These are phyloP conservation scores for Hermaeophaga mercurialis DNA, from an alignment of 2,888 invertebrate species.

Conservation along the genomic window DNA sequence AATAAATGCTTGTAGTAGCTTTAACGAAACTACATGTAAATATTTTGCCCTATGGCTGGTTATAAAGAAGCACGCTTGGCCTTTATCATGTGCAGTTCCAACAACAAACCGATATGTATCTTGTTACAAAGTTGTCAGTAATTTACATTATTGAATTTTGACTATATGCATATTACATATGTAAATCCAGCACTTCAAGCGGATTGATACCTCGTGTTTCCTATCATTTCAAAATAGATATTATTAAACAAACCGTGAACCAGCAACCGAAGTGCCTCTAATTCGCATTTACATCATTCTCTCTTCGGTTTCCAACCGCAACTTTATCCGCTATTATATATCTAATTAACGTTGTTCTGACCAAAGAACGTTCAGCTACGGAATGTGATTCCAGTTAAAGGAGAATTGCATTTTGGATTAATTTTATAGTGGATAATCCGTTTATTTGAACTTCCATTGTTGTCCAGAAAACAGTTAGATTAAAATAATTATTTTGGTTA, in stretches of 20 bases:
- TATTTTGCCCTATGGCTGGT: too few relatives aligned
- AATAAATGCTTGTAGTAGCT: too few relatives aligned
- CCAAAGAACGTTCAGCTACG: neutral
- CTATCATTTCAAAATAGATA: constrained; percentile 47
- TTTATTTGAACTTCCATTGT: neutral
- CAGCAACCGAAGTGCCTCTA: constrained; percentile 37
- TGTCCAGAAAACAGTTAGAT: too few relatives aligned
- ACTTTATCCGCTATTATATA: constrained; percentile 24
- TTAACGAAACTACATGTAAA: too few relatives aligned
- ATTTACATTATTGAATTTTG: constrained; percentile 46
- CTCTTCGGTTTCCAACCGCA: constrained; percentile 27
- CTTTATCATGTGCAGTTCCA: neutral
- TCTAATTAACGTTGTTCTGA: constrained; percentile 17
- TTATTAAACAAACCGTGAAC: constrained; percentile 46
- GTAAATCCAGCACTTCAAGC: constrained; percentile 45
- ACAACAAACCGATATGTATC: constrained; percentile 12
- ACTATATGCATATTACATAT: constrained; percentile 37
- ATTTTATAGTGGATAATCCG: neutral
- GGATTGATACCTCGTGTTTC: constrained; percentile 46
- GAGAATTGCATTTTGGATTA: constrained; percentile 1
- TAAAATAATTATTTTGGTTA: too few relatives aligned
- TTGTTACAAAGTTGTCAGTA: constrained; percentile 41
- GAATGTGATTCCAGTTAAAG: neutral
- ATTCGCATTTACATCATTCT: constrained; percentile 38
- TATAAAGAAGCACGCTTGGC: constrained; percentile 20